phyloP scores from a whole-genome alignment of 2,797 vertebrate species.

The Arctocebus calabarensis region DNA sequence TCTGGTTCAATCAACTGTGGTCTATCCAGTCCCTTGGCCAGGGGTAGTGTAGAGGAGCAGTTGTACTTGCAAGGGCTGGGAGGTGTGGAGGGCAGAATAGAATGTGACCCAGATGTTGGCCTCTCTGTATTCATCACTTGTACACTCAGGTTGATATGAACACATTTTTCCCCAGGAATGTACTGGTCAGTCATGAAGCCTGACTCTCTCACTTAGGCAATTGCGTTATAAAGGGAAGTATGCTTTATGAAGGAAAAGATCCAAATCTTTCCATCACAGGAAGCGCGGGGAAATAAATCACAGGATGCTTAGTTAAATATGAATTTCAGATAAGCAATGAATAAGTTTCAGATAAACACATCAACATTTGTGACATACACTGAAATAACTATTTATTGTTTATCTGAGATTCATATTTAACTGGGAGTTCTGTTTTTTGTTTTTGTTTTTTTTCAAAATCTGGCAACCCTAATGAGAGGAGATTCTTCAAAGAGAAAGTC shows the following conservation, averaged over 20 bases:
- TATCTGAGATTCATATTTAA: background rate
- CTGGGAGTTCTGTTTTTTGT: background rate
- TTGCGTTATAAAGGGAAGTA: background rate
- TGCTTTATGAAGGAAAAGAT: background rate
- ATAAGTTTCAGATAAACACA: background rate
- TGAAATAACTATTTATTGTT: background rate
- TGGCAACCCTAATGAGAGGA: background rate
- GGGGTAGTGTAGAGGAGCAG: background rate
- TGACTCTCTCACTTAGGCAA: background rate
- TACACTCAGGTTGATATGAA: background rate
- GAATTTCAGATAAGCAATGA: constrained; percentile 21
- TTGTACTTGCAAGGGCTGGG: background rate
- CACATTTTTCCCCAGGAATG: background rate
- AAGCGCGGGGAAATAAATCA: background rate
- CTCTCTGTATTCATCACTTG: background rate
- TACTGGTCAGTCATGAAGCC: background rate
- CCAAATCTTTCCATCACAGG: background rate
- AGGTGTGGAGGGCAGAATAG: background rate
- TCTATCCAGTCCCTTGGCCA: background rate
- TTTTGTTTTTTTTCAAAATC: background rate
- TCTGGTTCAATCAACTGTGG: background rate
- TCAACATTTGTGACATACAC: background rate
- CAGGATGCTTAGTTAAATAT: background rate
- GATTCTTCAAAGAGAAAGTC: constrained; percentile 9
- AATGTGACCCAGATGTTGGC: background rate